Evolutionary conservation across 2,113 vertebrate genomes (phyloP).

Genomic region (Calidris pugnax): DNA sequence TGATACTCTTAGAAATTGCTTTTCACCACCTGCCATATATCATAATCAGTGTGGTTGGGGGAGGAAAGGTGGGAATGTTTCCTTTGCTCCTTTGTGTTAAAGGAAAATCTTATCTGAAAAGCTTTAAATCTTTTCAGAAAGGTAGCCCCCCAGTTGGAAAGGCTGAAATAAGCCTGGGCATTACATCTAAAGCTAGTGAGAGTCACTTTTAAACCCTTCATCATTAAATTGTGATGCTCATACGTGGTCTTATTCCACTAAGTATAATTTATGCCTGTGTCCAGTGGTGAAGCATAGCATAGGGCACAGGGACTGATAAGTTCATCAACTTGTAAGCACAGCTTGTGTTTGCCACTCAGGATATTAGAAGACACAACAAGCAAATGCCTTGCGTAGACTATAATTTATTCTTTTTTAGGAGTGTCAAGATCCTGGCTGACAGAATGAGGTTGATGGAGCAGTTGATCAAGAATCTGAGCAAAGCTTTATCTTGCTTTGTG

Average conservation of each 20-base stretch:
- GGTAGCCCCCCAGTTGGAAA: not conserved
- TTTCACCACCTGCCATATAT: not conserved
- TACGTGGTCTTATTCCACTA: not conserved
- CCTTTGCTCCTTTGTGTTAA: not conserved
- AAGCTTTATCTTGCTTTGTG: not conserved
- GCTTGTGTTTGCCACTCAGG: not conserved
- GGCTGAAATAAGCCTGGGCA: not conserved
- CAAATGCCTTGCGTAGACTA: not conserved
- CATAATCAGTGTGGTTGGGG: not conserved
- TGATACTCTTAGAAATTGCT: not conserved
- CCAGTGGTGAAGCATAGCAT: not conserved
- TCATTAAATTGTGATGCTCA: not conserved
- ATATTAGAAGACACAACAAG: not conserved
- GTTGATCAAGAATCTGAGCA: not conserved
- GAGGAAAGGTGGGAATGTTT: not conserved
- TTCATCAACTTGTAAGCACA: not conserved
- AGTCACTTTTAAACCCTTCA: not conserved
- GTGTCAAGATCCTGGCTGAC: not conserved
- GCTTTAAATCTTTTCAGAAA: constrained; percentile 3
- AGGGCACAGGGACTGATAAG: not conserved
- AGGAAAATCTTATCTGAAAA: constrained; percentile 16
- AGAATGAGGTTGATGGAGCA: not conserved
- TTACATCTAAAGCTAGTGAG: not conserved
- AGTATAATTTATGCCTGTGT: not conserved
- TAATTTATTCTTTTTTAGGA: not conserved